Percentiles rank a stretch among this genome's conserved stretches.
phyloP scores from a whole-genome alignment of 1,140 invertebrate genomes.

The Lysiphlebus fabarum region DNA sequence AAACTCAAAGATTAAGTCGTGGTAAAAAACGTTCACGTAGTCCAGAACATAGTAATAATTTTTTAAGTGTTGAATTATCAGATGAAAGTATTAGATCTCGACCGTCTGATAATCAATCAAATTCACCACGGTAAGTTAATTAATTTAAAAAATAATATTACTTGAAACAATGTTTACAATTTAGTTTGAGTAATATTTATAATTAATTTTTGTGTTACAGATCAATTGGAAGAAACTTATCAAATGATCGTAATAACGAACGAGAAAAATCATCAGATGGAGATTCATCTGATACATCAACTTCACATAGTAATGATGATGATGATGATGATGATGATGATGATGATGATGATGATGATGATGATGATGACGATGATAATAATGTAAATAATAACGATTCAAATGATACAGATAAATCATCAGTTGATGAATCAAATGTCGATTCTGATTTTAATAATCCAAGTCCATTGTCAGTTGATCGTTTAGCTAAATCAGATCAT shows the following conservation, averaged over 20 bases:
- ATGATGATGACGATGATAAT: constrained; percentile 35
- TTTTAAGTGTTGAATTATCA: constrained; percentile 45
- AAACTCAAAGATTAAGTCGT: constrained; percentile 55
- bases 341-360: constrained; percentile 19
- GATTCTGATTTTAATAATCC: constrained; percentile 54
- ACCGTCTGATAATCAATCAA: constrained; percentile 41
- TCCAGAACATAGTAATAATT: constrained; percentile 42
- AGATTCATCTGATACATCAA: constrained; percentile 47
- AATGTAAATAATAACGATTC: constrained; percentile 19
- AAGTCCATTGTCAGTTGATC: constrained; percentile 51
- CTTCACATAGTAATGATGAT: constrained; percentile 50
- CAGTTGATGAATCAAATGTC: constrained; percentile 48
- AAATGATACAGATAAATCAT: constrained; percentile 57
- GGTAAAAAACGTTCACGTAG: constrained; percentile 52
- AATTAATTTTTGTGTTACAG: constrained; percentile 29
- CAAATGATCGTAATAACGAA: constrained; percentile 42
- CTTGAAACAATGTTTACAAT: no score
- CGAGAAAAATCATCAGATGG: constrained; percentile 46
- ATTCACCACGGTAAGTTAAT: constrained; percentile 42
- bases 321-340: constrained; percentile 28
- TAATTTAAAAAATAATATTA: background rate
- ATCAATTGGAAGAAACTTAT: constrained; percentile 33
- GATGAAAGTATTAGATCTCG: constrained; percentile 44
- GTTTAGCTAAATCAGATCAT: constrained; percentile 52
- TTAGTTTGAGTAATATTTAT: no score